A percentile compares a stretch with the other conserved stretches of the same genome.
Conservation (phyloP, 2,888 invertebrate genomes). For the Deilephila porcellus region DNA sequence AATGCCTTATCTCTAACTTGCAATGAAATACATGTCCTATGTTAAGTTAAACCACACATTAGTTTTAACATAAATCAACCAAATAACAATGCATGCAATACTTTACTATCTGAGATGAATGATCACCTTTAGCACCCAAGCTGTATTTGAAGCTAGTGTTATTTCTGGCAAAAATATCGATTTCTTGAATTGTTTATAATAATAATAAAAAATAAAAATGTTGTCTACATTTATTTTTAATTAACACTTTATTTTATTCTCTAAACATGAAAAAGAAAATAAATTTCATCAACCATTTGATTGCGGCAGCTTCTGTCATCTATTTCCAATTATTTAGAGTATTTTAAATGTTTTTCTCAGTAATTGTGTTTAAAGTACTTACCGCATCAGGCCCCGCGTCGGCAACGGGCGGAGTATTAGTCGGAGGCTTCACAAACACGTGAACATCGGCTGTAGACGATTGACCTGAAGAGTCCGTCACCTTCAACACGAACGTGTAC, state of each 20-base stretch:
- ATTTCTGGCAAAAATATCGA: no score
- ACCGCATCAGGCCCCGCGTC: slow-evolving; percentile 85
- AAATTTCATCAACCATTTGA: no score
- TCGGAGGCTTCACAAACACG: slow-evolving; percentile 96
- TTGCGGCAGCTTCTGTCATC: no score
- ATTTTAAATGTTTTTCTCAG: neutral
- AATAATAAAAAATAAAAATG: no score
- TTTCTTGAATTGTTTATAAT: no score
- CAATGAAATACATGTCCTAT: neutral
- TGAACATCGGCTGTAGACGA: slow-evolving; percentile 94
- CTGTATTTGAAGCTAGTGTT: no score
- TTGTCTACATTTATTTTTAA: no score
- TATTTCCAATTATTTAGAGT: neutral
- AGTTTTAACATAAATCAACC: neutral
- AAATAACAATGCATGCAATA: neutral
- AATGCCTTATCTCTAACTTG: neutral
- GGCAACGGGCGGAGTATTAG: slow-evolving; percentile 92
- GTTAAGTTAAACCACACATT: neutral
- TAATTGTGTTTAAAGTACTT: slow-evolving; percentile 44
- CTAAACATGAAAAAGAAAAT: no score
- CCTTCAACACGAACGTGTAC: slow-evolving; percentile 96
- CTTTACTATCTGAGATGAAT: neutral
- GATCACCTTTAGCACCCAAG: neutral
- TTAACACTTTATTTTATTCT: no score
- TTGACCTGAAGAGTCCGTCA: slow-evolving; percentile 96